phyloP scores from a whole-genome alignment of 2,113 vertebrate genomes.

The Albula goreensis region DNA sequence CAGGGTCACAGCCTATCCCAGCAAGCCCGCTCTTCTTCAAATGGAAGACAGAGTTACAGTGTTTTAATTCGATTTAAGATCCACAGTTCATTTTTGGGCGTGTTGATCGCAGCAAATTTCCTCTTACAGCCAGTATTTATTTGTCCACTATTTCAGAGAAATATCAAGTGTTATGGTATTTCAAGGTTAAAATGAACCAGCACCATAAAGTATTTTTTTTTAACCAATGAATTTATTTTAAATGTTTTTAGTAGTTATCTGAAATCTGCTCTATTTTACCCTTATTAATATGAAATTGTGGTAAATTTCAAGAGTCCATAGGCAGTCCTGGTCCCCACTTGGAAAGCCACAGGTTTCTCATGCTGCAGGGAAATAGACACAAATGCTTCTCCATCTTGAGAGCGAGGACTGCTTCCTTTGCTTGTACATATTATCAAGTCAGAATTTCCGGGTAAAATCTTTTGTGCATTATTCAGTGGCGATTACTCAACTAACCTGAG shows the following conservation, averaged over 20 bases:
- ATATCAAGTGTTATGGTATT: not conserved
- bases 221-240: not conserved
- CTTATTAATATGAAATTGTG: not conserved
- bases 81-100: no score
- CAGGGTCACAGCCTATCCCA: constrained; percentile 63
- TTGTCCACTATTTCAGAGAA: not conserved
- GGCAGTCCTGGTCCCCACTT: not conserved
- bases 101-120: not conserved
- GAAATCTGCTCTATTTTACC: not conserved
- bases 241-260: not conserved
- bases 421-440: not conserved
- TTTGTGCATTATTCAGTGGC: not conserved
- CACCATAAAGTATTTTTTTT: not conserved
- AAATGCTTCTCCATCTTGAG: not conserved
- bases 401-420: not conserved
- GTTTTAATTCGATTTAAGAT: no score
- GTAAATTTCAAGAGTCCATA: no score
- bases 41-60: no score
- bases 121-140: constrained; percentile 15
- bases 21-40: constrained; percentile 41
- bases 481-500: not conserved
- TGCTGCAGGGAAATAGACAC: not conserved
- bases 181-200: not conserved
- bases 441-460: not conserved
- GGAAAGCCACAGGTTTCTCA: not conserved